Evolutionary conservation across 2,113 vertebrate genomes (phyloP), one percentile per base, ranked within the genome.

Genomic region (Acanthisitta chloris): DNA sequence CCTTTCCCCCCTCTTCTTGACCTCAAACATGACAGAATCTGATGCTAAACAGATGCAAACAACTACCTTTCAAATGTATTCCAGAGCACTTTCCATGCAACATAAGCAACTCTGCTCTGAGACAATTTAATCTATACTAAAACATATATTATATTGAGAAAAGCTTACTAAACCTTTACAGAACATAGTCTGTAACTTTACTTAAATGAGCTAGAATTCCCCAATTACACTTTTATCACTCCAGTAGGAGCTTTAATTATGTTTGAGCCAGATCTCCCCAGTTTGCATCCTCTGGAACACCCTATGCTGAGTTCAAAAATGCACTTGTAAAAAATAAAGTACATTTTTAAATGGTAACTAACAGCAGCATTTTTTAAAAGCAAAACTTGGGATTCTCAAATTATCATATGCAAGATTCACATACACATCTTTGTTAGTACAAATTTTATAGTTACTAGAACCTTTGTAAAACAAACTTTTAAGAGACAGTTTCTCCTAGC

Each of bases 1-100:
- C 48, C 5, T 45, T 28, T 15, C 29, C 18, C 4, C 2, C 5
- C 4, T 5, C 38, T 21, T 17, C 21, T 3, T 3, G 0, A 51
- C 12, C 24, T 74, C 58, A 40, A 55, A 71, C 8, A 6, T 42
- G 8, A 55, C 54, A 78, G n/a, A 85, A 92, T 5, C 19, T 14
- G 12, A 55, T 5, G 6, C 33, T 72, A 16, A 86, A 55, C 48
- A 73, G 31, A 73, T 72, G 71, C 20, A 36, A 87, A 45, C 4
- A 51, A 46, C 36, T 14, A 54, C 9, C 4, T 84, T 54, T 69
- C 33, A 85, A 64, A 79, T 21, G 15, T 25, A 66, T 70, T 80
- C 16, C 74, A 92, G 26, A 61, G 64, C 33, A 67, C 43, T 73
- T 88, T 79, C n/a, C 33, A 71, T 10, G 46, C 9, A 78, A 62